A percentile compares a stretch with the other conserved stretches of the same genome.
phyloP scores from a whole-genome alignment of 2,113 vertebrate species.

The Melanerpes aurifrons region DNA sequence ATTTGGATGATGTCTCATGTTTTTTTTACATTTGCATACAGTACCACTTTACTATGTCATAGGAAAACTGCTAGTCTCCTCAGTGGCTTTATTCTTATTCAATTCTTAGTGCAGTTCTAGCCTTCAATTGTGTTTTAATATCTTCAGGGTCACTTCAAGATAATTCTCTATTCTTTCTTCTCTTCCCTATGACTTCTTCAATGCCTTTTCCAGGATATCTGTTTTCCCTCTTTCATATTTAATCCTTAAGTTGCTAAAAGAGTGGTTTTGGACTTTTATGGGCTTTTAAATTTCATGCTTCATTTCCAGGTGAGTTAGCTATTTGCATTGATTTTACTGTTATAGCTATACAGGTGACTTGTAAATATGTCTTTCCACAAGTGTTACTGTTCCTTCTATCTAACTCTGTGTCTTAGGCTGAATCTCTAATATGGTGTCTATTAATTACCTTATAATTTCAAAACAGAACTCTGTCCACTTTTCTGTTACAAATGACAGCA shows the following conservation, averaged over 20 bases:
- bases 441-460: background rate
- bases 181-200: background rate
- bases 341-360: background rate
- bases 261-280: background rate
- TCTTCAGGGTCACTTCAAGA: background rate
- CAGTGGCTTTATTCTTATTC: background rate
- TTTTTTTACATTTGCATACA: background rate
- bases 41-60: background rate
- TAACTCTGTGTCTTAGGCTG: background rate
- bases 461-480: background rate
- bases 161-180: background rate
- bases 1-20: background rate
- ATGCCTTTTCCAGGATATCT: background rate
- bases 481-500: constrained; percentile 30
- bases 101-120: background rate
- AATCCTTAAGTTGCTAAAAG: background rate
- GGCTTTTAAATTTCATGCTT: background rate
- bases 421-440: background rate
- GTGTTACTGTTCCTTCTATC: background rate
- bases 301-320: background rate
- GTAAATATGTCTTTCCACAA: background rate
- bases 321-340: background rate
- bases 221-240: background rate
- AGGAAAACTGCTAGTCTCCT: background rate
- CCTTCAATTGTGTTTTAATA: background rate